Percentiles rank a stretch among this genome's conserved stretches.
Evolutionary conservation across 2,888 invertebrate genomes (phyloP).

Genomic region (Lissonota sp.): DNA sequence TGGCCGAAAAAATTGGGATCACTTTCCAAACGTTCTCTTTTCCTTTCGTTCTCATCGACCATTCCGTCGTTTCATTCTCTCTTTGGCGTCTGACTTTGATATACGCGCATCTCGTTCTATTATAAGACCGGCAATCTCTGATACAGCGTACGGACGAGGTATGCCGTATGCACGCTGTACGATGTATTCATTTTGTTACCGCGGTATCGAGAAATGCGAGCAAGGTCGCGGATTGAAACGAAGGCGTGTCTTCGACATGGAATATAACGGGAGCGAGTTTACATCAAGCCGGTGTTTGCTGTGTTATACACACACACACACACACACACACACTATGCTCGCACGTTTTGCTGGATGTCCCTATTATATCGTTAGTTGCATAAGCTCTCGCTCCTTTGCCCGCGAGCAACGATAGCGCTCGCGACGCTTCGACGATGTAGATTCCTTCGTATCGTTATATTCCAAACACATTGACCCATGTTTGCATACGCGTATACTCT

Average conservation of each 20-base stretch:
- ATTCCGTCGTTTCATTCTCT: too few relatives aligned
- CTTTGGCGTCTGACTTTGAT: too few relatives aligned
- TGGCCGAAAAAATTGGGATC: too few relatives aligned
- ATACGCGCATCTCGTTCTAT: too few relatives aligned
- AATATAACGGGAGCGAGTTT: slow-evolving; percentile 59
- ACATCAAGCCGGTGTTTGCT: slow-evolving; percentile 27
- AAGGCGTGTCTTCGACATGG: slow-evolving; percentile 58
- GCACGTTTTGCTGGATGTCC: slow-evolving; percentile 51
- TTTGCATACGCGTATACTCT: too few relatives aligned
- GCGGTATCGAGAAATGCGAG: slow-evolving; percentile 59
- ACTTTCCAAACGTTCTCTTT: too few relatives aligned
- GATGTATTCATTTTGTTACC: background rate
- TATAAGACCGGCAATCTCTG: too few relatives aligned
- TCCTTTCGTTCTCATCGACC: too few relatives aligned
- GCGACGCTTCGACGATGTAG: too few relatives aligned
- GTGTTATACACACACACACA: slow-evolving; percentile 1
- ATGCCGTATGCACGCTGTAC: background rate
- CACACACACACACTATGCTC: slow-evolving; percentile 5
- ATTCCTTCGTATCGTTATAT: too few relatives aligned
- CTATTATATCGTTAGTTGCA: slow-evolving; percentile 59
- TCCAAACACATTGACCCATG: too few relatives aligned
- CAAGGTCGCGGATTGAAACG: slow-evolving; percentile 59
- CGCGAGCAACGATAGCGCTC: slow-evolving; percentile 43
- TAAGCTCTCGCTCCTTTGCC: slow-evolving; percentile 46
- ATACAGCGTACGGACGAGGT: too few relatives aligned